phyloP scores from a whole-genome alignment of 2,113 vertebrate genomes.

The Carollia perspicillata region DNA sequence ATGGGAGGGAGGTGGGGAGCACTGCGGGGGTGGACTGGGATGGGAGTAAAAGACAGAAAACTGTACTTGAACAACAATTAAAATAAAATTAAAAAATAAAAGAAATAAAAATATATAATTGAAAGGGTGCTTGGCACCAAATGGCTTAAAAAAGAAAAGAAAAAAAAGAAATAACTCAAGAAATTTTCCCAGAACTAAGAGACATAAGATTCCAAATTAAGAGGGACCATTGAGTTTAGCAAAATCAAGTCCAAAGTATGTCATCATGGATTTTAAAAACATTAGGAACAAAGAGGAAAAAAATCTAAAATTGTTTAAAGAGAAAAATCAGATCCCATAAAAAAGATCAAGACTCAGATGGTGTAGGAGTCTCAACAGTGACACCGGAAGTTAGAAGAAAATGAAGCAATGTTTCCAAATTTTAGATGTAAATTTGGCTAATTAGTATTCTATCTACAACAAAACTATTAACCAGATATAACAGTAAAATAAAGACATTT shows the following conservation, averaged over 20 bases:
- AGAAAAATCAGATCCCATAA: background rate
- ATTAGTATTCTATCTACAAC: background rate
- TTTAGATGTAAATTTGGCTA: background rate
- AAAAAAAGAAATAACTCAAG: background rate
- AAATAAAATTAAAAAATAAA: too few species aligned
- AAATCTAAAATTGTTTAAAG: background rate
- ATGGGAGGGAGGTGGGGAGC: too few species aligned
- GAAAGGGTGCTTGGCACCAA: too few species aligned
- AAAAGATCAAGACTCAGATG: background rate
- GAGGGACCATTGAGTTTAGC: background rate
- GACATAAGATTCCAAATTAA: background rate
- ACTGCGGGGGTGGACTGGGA: too few species aligned
- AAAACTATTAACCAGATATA: background rate
- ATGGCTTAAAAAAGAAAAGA: too few species aligned
- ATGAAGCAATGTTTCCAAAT: background rate
- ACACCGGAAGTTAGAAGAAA: background rate
- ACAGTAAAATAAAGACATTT: background rate
- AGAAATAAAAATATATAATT: too few species aligned
- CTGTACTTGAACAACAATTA: too few species aligned
- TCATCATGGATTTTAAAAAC: background rate
- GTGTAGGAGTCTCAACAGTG: too few species aligned
- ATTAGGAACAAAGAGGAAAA: background rate
- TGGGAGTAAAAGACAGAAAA: too few species aligned
- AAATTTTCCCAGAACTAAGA: background rate
- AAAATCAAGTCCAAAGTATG: background rate